Evolutionary conservation across 1,140 invertebrate species (phyloP).

Genomic region (Leptopilina boulardi): DNA sequence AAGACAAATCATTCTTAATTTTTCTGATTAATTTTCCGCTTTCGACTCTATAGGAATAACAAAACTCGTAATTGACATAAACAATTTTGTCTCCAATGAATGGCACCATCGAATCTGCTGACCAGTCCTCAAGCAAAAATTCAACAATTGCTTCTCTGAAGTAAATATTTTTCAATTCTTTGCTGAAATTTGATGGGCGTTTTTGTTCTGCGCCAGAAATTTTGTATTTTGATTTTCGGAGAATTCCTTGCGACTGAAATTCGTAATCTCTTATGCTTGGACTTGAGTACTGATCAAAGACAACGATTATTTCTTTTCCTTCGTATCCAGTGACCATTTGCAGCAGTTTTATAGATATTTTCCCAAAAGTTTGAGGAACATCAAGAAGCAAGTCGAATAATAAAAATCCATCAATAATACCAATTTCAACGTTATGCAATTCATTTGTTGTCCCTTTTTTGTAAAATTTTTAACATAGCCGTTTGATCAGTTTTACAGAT

Average conservation of each 20-base stretch:
- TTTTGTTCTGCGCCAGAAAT: conserved; percentile 45
- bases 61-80: conserved; percentile 55
- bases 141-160: conserved; percentile 58
- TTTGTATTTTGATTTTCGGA: conserved; percentile 19
- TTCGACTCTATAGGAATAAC: conserved; percentile 46
- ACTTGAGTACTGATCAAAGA: conserved; percentile 45
- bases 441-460: conserved; percentile 46
- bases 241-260: conserved; percentile 15
- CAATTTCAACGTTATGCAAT: conserved; percentile 44
- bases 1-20: conserved; percentile 53
- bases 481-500: conserved; percentile 64
- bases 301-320: conserved; percentile 37
- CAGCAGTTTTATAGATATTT: conserved; percentile 40
- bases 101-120: conserved; percentile 47
- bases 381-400: conserved; percentile 44
- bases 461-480: conserved; percentile 53
- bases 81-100: conserved; percentile 57
- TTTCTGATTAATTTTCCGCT: conserved; percentile 46
- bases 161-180: conserved; percentile 56
- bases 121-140: conserved; percentile 59
- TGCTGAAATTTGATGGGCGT: conserved; percentile 46
- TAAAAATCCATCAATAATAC: conserved; percentile 42
- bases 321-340: not conserved
- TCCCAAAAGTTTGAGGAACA: conserved; percentile 22
- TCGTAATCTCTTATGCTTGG: conserved; percentile 52